Evolutionary conservation across 2,113 vertebrate genomes (phyloP), one percentile per base, ranked within the genome.

Genomic region (Amphiprion percula): DNA sequence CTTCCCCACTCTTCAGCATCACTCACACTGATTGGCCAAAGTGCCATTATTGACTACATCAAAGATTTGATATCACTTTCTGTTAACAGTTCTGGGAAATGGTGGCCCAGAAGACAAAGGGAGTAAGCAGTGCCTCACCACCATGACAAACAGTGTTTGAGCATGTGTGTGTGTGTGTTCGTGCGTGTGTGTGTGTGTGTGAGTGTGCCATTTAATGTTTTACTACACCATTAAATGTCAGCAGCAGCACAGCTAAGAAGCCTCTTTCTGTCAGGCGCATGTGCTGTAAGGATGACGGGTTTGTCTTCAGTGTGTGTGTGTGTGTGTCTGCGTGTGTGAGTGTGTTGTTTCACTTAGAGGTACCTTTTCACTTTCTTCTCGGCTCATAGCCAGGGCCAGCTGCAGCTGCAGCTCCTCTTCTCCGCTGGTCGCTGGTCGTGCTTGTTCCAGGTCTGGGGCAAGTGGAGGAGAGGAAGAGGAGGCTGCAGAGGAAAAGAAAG

Each of bases 371-470:
- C 94, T 97, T 86, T 98, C 98, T 87, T 99, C 97, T 4, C 96
- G 96, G 92, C 97, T 99, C 97, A 98, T 98, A 74, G 97, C 97
- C 93, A 99, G 70, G 0, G 97, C 97, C 83, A 99, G 96, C 94
- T 98, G 97, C 85, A 99, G 93, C 93, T 99, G 98, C 64, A 99
- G 94, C 84, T 99, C 97, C 90, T 99, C 98, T 85, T 99, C 98
- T 12, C 97, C 98, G 0, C 94, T 97, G 0, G 97, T 97, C 85
- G 97, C 94, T 0, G 98, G 98, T 53, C 96, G 94, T 0, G 97
- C 97, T 82, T 97, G 96, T 91, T 99, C 97, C 90, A 99, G 77
- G 77, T 99, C 97, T 0, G 97, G 96, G 59, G 94, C 89, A 0
- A 95, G 94, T 39, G 79, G 94, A 53, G 96, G 95, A 8, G 96